Evolutionary conservation across 2,113 vertebrate species (phyloP), one percentile per base, ranked within the genome.

Genomic region (Shinisaurus crocodilurus): DNA sequence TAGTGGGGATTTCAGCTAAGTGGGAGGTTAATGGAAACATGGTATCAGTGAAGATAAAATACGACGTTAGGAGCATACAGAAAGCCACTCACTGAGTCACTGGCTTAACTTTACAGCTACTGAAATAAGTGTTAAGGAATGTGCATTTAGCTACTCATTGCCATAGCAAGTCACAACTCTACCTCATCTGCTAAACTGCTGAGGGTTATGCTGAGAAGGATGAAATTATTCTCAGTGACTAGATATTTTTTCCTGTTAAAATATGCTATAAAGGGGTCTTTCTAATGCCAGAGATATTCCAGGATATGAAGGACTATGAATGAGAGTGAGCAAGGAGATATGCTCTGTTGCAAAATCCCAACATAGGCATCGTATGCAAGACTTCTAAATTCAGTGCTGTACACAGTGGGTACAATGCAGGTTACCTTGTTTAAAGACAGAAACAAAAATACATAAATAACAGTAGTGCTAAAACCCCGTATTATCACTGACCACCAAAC

Each of bases 61-160:
- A 45, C 57, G 81, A 77, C 37, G 5, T 12, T 82, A 40, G 60
- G 65, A 91, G 74, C 40, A 27, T 54, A 75, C 40, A 87, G 85
- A 90, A 91, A 29, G 72, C 54, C 40, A 9, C 32, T 88, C 43
- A 75, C n/a, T n/a, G n/a, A n/a, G n/a, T n/a, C n/a, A n/a, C 57
- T 79, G 4, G 6, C 60, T 1, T 82, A 10, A 70, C 5, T 80
- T 92, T 87, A 60, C 63, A 82, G 83, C 77, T 80, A 69, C 74
- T 82, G 85, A 89, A 29, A 20, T 81, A 80, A 91, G 25, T 86
- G 85, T 92, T 81, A 70, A 88, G 81, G 79, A 89, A 77, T 90
- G 60, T 81, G 18, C 34, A 77, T 88, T 91, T 91, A 50, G 86
- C 88, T n/a, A 45, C 40, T 27, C 45, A 25, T 92, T 90, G 54